Percentiles rank a stretch among this genome's conserved stretches.
These are phyloP conservation scores for Eumeta japonica DNA, from an alignment of 1,140 invertebrate species.

Conservation along the genomic window DNA sequence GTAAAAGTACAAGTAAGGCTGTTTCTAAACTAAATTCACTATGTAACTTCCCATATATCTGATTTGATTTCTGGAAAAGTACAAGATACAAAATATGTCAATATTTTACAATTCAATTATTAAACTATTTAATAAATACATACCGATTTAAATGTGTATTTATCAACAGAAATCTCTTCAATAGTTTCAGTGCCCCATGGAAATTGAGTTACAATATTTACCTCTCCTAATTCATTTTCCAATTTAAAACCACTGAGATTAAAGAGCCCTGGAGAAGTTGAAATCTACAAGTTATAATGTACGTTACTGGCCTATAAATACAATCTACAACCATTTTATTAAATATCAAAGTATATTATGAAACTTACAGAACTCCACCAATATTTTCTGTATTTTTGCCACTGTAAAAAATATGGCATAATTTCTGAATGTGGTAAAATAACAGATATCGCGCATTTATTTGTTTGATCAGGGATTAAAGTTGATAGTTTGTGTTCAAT, in stretches of 20 bases:
- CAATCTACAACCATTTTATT: no score
- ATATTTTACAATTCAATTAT: no score
- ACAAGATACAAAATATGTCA: no score
- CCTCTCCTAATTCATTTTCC: slow-evolving; percentile 25
- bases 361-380: slow-evolving; percentile 74
- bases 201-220: slow-evolving; percentile 60
- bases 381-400: slow-evolving; percentile 72
- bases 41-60: slow-evolving; percentile 41
- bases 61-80: slow-evolving; percentile 17
- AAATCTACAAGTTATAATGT: slow-evolving; percentile 49
- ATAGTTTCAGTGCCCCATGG: slow-evolving; percentile 36
- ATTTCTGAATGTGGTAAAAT: slow-evolving; percentile 32
- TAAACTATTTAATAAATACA: background rate
- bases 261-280: slow-evolving; percentile 66
- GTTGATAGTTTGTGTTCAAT: slow-evolving; percentile 13
- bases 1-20: slow-evolving; percentile 62
- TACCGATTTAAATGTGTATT: slow-evolving; percentile 6
- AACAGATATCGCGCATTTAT: slow-evolving; percentile 21
- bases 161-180: slow-evolving; percentile 36
- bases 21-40: slow-evolving; percentile 60
- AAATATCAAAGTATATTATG: slow-evolving; percentile 6
- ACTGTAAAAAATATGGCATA: slow-evolving; percentile 64
- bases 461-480: slow-evolving; percentile 11
- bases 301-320: no score
- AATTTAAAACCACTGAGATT: slow-evolving; percentile 56